phyloP scores from a whole-genome alignment of 2,888 invertebrate species.

The Anagyrus pseudococci region DNA sequence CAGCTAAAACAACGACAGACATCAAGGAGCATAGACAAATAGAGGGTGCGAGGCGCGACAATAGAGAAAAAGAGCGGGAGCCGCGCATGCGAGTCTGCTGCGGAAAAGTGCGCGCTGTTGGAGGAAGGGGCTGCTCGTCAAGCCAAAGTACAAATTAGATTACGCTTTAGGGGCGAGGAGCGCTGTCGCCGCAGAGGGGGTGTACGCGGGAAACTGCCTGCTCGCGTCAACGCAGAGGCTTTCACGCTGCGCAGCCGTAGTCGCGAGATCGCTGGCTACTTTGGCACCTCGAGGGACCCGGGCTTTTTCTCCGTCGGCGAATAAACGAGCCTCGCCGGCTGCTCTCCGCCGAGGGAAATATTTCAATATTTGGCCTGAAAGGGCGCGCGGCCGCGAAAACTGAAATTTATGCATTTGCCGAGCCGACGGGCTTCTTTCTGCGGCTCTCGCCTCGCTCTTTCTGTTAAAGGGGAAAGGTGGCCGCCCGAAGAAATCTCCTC shows the following conservation, averaged over 20 bases:
- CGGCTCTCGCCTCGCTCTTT: slow-evolving; percentile 6
- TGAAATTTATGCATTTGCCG: slow-evolving; percentile 46
- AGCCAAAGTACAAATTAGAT: slow-evolving; percentile 58
- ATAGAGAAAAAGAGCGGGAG: slow-evolving; percentile 36
- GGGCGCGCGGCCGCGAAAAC: slow-evolving; percentile 39
- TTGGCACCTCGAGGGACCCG: too few species aligned
- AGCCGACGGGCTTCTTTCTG: slow-evolving; percentile 31
- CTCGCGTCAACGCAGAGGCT: slow-evolving; percentile 33
- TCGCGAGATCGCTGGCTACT: too few species aligned
- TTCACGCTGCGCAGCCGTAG: too few species aligned
- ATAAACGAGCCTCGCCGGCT: too few species aligned
- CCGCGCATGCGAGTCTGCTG: slow-evolving; percentile 24
- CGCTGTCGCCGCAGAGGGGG: slow-evolving; percentile 53
- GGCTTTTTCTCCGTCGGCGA: too few species aligned
- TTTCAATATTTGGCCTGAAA: slow-evolving; percentile 55
- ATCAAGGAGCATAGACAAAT: slow-evolving; percentile 4
- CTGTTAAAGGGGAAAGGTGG: too few species aligned
- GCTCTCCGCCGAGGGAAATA: slow-evolving; percentile 48
- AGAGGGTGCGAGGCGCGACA: slow-evolving; percentile 14
- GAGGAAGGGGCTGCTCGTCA: slow-evolving; percentile 42
- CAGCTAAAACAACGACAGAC: too few species aligned
- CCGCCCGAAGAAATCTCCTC: too few species aligned
- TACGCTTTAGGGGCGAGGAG: slow-evolving; percentile 40
- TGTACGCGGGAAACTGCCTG: slow-evolving; percentile 44
- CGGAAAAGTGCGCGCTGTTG: slow-evolving; percentile 26